A percentile compares a stretch with the other conserved stretches of the same genome.
These are phyloP conservation scores for Xiphias gladius DNA, from an alignment of 2,113 vertebrate species.

Conservation along the genomic window DNA sequence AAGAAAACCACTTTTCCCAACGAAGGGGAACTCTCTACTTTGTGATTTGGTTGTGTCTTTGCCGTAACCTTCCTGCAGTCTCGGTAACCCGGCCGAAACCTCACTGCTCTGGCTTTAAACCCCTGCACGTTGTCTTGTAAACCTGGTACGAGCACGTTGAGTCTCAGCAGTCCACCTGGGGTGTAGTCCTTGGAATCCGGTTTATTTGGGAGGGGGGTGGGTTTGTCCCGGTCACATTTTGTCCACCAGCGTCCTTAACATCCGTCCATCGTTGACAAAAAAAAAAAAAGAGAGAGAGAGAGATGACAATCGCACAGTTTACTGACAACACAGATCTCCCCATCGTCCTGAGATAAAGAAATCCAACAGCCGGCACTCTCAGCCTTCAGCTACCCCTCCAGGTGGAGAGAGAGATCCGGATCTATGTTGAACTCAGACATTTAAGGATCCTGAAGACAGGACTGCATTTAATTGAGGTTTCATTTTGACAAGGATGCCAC, in stretches of 20 bases:
- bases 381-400: not conserved
- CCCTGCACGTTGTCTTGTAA: not conserved
- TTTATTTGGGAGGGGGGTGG: not conserved
- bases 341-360: not conserved
- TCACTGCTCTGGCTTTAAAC: constrained; percentile 16
- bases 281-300: not conserved
- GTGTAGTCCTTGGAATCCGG: constrained; percentile 8
- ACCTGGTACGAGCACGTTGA: not conserved
- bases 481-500: not conserved
- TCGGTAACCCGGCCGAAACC: not conserved
- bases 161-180: not conserved
- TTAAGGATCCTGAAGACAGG: not conserved
- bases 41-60: constrained; percentile 1
- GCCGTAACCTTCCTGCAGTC: constrained; percentile 30
- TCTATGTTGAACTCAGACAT: not conserved
- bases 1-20: not conserved
- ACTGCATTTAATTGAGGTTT: not conserved
- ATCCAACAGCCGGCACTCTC: not conserved
- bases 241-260: constrained; percentile 1
- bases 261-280: not conserved
- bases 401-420: not conserved
- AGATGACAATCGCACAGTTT: not conserved
- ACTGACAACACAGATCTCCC: not conserved
- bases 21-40: not conserved
- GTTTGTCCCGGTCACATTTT: not conserved